Evolutionary conservation across 2,113 vertebrate genomes (phyloP), one percentile per base, ranked within the genome.

Genomic region (Cathartes aura): DNA sequence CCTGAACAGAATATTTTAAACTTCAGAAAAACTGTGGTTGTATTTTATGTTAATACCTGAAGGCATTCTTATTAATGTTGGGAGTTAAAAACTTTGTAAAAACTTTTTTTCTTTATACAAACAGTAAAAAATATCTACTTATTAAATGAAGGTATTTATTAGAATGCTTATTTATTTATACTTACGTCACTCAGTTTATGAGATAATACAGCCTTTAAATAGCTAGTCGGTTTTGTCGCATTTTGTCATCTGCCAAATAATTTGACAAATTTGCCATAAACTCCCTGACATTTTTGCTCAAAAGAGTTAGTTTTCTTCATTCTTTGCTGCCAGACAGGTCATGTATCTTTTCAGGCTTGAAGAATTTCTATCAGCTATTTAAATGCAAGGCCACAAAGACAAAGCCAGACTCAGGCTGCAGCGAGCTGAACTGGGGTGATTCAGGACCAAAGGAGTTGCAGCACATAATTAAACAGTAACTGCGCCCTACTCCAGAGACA

Each of bases 351-450:
- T 91, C 96, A 95, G 74, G 74, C 87, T 62, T 42, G 78, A 97
- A 94, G 95, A 96, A 96, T 96, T 97, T 94, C 96, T 91, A 60
- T 85, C 91, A 56, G 93, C 95, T 72, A 96, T 97, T 97, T 96
- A 96, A 96, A 96, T 93, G 94, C 95, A 82, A 95, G 93, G 71
- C 91, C 91, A 96, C 84, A 91, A 84, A 96, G 91, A 82, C 91
- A 94, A 96, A 89, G 89, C 70, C 87, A 94, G 89, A 82, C 91
- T 94, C 83, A 38, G 87, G 91, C 90, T 89, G 89, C 82, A 86
- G 86, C 3, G 14, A 85, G 82, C 89, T 93, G 91, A 85, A 53
- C 70, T 2, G 1, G 78, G n/a, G 70, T 52, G 78, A 82, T 95
- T 96, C 87, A 80, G 83, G 53, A 89, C 87, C 89, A 62, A 82